Evolutionary conservation across 2,113 vertebrate genomes (phyloP), one percentile per base, ranked within the genome.

Genomic region (Paramisgurnus dabryanus): DNA sequence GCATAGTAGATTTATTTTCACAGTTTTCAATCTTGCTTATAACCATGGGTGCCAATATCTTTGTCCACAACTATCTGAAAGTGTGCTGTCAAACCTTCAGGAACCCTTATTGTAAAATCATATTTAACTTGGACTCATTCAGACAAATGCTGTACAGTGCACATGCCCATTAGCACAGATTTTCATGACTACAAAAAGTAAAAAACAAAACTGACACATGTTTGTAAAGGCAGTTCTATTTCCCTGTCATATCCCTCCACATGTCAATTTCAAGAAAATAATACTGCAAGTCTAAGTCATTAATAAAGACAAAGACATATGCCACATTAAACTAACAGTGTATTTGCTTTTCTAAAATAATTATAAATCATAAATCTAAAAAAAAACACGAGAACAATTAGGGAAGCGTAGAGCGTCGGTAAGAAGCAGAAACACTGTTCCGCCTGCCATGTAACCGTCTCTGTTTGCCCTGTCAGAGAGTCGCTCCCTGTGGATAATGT

Each of bases 271-370:
- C 10, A 63, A 64, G 43, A 64, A 50, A 79, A 61, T 45, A 73
- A 60, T 18, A 73, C 11, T 0, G 40, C 17, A 61, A 73, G 71
- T 60, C 55, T 11, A 61, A 73, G 71, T 73, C 71, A 61, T 73
- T 73, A 73, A 73, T 73, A 73, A 73, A 73, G 57, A 73, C 71
- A 61, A 73, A 60, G 55, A 73, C 71, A 61, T 60, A 73, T 73
- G 71, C n/a, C 71, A 73, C 22, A n/a, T 45, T 73, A 73, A 73
- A 73, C 71, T 60, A 61, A 61, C 71, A 73, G 55, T 61, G 55
- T 39, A 55, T 73, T 61, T 61, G 55, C 55, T 57, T 73, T 73
- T 61, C 39, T 57, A 40, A 60, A 73, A 60, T 73, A 75, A 63
- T 63, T 63, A 49, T 49, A 63, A 60, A 49, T 75, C 58, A 49